Conservation (phyloP, 2,888 invertebrate genomes). For the Ametastegia equiseti region DNA sequence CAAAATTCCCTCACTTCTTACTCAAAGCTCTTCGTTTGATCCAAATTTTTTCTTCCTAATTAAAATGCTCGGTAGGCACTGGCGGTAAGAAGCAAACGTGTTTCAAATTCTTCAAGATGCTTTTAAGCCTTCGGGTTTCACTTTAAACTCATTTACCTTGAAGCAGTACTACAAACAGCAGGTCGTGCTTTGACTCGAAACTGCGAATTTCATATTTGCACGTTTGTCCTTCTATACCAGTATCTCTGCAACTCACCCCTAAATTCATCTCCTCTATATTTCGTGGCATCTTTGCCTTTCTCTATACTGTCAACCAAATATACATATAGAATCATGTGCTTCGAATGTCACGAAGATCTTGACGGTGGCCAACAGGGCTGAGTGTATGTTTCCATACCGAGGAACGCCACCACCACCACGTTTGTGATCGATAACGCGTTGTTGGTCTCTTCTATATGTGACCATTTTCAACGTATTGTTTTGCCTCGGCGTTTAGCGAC, state of each 20-base stretch:
- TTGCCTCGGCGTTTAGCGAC: constrained; percentile 5
- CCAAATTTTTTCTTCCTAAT: constrained; percentile 6
- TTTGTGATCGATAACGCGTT: constrained; percentile 10
- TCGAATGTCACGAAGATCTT: too few relatives aligned
- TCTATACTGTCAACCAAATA: neutral
- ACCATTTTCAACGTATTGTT: neutral
- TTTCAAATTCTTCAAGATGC: constrained; percentile 4
- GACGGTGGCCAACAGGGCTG: neutral
- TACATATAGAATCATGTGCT: too few relatives aligned
- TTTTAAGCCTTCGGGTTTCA: constrained; percentile 24
- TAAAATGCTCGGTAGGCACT: neutral
- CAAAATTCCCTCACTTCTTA: too few relatives aligned
- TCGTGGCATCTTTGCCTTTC: neutral
- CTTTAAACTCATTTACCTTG: constrained; percentile 19
- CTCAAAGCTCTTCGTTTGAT: too few relatives aligned
- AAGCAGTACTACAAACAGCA: neutral
- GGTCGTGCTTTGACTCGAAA: constrained; percentile 20
- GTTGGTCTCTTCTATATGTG: neutral
- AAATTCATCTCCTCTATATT: neutral
- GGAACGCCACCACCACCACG: neutral
- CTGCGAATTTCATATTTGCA: constrained; percentile 25
- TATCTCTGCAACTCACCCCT: neutral
- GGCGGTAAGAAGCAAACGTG: neutral
- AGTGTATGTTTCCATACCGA: neutral
- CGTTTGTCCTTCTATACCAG: constrained; percentile 4